Evolutionary conservation across 2,888 invertebrate genomes (phyloP), one percentile per base, ranked within the genome.

Genomic region (Venustoraphidia nigricollis): DNA sequence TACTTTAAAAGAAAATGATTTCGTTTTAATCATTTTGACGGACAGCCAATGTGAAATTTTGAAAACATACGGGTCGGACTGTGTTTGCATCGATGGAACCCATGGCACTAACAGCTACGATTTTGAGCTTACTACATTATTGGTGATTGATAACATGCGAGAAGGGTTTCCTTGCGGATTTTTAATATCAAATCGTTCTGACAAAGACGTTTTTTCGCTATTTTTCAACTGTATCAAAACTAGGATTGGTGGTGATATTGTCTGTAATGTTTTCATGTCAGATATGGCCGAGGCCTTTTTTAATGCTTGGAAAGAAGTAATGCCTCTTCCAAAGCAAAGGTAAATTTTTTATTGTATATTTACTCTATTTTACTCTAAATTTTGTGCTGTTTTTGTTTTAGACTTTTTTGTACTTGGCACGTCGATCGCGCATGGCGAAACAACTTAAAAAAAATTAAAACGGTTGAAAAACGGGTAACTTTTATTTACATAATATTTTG

Each of bases 1-100:
- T n/a, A 27, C 52, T n/a, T 46, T 57, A 14, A 52, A 46, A 40
- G 42, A 43, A 10, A 49, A 56, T 13, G 58, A 58, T 50, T 58
- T 57, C 44, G 41, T 59, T 36, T 53, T 61, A 9, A 52, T 54
- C n/a, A 56, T 58, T 8, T 57, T 59, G 57, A 57, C 55, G 38
- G 45, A 50, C 41, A 54, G 50, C 10, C 60, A 59, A 47, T 37
- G 46, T 11, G 50, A 52, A 14, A 50, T 58, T 17, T 43, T 59
- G 44, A 47, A 53, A 50, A 56, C 53, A 48, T 58, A 54, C 46
- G 53, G 56, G 13, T 36, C 39, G 11, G 51, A 56, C 45, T 53
- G 51, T 48, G 51, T 60, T 17, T 59, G 58, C 50, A 46, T 62
- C 54, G 51, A 59, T 55, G 51, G 53, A 35, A 58, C 56, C 8